Evolutionary conservation across 2,113 vertebrate genomes (phyloP).

Genomic region (Nicator chloris): DNA sequence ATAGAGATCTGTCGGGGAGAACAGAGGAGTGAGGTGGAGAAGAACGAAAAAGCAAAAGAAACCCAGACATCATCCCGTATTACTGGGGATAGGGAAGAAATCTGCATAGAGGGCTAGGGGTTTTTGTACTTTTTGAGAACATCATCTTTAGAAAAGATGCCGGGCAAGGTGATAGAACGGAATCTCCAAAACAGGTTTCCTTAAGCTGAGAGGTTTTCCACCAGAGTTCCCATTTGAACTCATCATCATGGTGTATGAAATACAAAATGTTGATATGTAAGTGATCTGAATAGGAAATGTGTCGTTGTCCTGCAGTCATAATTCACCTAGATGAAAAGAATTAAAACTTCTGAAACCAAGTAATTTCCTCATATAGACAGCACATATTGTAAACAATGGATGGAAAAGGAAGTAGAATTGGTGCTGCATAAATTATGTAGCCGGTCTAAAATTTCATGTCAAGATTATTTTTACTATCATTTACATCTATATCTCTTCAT

Average conservation of each 20-base stretch:
- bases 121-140: neutral
- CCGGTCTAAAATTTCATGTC: neutral
- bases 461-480: neutral
- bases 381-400: neutral
- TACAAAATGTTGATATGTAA: neutral
- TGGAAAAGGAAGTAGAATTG: neutral
- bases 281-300: neutral
- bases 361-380: neutral
- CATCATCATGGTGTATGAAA: neutral
- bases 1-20: neutral
- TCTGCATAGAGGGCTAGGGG: fast-evolving
- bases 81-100: neutral
- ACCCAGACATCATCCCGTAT: neutral
- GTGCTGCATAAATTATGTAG: neutral
- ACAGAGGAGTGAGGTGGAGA: neutral
- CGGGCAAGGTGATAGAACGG: neutral
- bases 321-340: neutral
- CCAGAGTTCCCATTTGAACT: neutral
- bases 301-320: neutral
- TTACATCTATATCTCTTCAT: neutral
- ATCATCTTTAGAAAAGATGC: neutral
- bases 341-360: neutral
- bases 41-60: neutral
- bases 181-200: neutral
- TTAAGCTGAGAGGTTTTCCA: neutral